phyloP scores from a whole-genome alignment of 2,888 invertebrate species.

The Crematogaster levior region DNA sequence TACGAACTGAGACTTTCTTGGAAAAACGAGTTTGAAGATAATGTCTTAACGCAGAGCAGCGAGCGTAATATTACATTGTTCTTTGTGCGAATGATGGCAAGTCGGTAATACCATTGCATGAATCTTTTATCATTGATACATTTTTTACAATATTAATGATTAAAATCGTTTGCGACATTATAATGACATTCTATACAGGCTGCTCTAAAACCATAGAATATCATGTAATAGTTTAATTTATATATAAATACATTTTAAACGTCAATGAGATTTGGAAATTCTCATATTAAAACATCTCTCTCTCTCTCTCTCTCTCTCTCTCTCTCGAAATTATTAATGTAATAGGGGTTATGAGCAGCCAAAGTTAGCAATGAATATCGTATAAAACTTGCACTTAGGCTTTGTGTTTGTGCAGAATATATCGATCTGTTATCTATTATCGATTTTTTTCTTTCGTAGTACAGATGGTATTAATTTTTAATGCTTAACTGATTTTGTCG shows the following conservation, averaged over 20 bases:
- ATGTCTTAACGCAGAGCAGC: slow-evolving; percentile 43
- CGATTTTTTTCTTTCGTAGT: neutral
- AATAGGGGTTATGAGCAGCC: neutral
- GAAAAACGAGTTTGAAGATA: slow-evolving; percentile 50
- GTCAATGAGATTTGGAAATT: neutral
- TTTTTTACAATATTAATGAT: slow-evolving; percentile 40
- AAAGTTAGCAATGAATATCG: neutral
- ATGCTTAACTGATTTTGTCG: neutral
- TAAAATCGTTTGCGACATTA: slow-evolving; percentile 3
- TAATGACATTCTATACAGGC: slow-evolving; percentile 9
- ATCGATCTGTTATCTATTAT: neutral
- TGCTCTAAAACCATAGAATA: neutral
- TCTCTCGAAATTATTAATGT: neutral
- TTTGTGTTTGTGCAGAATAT: neutral
- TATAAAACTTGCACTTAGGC: neutral
- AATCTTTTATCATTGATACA: slow-evolving; percentile 40
- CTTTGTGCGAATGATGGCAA: slow-evolving; percentile 37
- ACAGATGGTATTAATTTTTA: neutral
- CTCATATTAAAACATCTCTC: neutral
- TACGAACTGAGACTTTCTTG: slow-evolving; percentile 44
- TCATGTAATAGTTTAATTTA: neutral
- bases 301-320: too few relatives aligned
- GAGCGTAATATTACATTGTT: slow-evolving; percentile 41
- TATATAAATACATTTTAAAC: neutral
- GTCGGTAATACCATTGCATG: slow-evolving; percentile 33